Evolutionary conservation across 2,113 vertebrate genomes (phyloP).

Genomic region (Xyrauchen texanus): DNA sequence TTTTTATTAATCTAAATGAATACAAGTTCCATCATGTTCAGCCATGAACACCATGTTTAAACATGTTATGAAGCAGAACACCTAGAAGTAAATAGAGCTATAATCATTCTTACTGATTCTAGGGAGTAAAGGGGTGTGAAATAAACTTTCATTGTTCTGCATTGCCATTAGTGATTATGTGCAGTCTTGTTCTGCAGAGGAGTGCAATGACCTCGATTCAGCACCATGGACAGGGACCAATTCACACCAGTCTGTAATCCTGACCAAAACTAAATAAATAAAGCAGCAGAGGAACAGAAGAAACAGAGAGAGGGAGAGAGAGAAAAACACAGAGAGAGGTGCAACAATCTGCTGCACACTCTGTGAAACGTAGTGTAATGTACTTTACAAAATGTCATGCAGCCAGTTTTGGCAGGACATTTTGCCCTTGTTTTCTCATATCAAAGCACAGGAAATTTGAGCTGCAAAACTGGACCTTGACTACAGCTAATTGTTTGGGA

Average conservation of each 20-base stretch:
- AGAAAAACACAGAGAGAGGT: not conserved
- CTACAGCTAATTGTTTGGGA: not conserved
- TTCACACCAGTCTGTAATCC: not conserved
- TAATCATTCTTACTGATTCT: not conserved
- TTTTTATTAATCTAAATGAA: too few relatives aligned
- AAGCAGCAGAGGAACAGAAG: not conserved
- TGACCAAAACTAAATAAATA: not conserved
- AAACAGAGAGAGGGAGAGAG: too few relatives aligned
- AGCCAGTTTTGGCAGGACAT: constrained; percentile 1
- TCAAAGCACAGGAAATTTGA: not conserved
- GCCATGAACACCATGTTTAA: too few relatives aligned
- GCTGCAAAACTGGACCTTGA: not conserved
- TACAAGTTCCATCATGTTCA: too few relatives aligned
- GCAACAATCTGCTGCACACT: constrained; percentile 53
- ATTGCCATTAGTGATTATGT: constrained; percentile 1
- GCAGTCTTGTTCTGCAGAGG: not conserved
- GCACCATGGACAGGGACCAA: constrained; percentile 64
- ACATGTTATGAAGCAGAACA: not conserved
- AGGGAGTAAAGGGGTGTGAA: not conserved
- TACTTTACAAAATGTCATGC: constrained; percentile 16
- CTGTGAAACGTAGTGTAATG: constrained; percentile 45
- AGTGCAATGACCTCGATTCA: constrained; percentile 47
- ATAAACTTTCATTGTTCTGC: not conserved
- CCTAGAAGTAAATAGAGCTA: not conserved
- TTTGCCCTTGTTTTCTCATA: not conserved